Evolutionary conservation across 2,888 invertebrate species (phyloP).

Genomic region (Drosophila barbarae): DNA sequence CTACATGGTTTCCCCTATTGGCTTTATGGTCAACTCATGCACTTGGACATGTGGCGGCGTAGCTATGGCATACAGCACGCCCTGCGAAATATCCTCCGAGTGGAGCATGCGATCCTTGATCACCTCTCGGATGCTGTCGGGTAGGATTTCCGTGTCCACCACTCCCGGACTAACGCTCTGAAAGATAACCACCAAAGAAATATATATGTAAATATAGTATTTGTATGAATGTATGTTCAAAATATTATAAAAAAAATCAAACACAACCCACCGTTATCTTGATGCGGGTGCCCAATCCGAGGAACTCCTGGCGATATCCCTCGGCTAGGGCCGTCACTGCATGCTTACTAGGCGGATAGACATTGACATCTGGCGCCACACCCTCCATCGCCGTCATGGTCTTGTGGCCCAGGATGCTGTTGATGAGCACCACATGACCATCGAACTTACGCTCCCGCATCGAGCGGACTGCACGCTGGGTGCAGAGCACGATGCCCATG

Average conservation of each 20-base stretch:
- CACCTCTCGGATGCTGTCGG: conserved; percentile 36
- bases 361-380: conserved; percentile 56
- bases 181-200: not conserved
- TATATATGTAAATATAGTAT: too few relatives aligned
- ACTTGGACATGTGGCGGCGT: conserved; percentile 73
- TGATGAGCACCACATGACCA: conserved; percentile 81
- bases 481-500: conserved; percentile 80
- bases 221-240: not conserved
- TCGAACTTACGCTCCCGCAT: conserved; percentile 80
- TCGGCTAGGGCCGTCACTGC: conserved; percentile 78
- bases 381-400: conserved; percentile 42
- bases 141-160: conserved; percentile 72
- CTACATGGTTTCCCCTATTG: conserved; percentile 64
- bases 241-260: not conserved
- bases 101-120: conserved; percentile 51
- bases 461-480: conserved; percentile 80
- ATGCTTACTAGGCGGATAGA: conserved; percentile 76
- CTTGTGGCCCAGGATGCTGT: conserved; percentile 77
- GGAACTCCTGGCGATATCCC: conserved; percentile 77
- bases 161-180: conserved; percentile 74
- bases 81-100: conserved; percentile 71
- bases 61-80: conserved; percentile 67
- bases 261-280: conserved; percentile 76
- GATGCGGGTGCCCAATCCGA: conserved; percentile 72
- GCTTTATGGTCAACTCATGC: conserved; percentile 72